These are phyloP conservation scores for Drosophila quadrilineata DNA, from an alignment of 1,140 invertebrate species.

Conservation along the genomic window DNA sequence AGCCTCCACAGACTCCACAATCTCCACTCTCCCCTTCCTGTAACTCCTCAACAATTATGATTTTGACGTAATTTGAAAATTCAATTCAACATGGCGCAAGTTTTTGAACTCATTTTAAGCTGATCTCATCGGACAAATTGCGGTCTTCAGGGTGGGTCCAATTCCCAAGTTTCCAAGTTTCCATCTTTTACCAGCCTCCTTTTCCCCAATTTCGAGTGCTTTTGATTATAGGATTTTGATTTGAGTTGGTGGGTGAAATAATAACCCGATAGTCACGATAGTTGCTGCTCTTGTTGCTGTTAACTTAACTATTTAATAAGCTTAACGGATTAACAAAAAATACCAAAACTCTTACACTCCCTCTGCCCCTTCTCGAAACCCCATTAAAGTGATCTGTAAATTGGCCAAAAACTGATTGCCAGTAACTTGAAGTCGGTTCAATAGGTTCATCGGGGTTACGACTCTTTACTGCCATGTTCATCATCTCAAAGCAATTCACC, in stretches of 20 bases:
- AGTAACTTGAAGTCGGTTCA: no score
- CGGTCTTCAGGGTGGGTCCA: constrained; percentile 29
- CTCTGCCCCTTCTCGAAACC: no score
- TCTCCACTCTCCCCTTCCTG: not conserved
- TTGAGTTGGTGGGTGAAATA: constrained; percentile 35
- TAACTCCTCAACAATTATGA: not conserved
- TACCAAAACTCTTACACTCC: no score
- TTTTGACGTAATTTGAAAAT: constrained; percentile 34
- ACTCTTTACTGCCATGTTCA: no score
- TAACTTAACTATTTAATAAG: constrained; percentile 9
- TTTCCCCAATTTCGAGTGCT: not conserved
- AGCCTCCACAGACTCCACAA: not conserved
- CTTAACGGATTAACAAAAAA: not conserved
- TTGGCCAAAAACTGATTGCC: constrained; percentile 6
- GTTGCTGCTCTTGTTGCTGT: not conserved
- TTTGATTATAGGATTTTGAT: constrained; percentile 4
- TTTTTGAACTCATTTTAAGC: constrained; percentile 10
- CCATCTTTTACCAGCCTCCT: no score
- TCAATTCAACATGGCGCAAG: constrained; percentile 12
- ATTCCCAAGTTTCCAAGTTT: no score
- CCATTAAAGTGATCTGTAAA: constrained; percentile 29
- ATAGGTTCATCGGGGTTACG: no score
- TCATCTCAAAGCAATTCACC: no score
- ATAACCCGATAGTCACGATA: constrained; percentile 32
- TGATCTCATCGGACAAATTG: constrained; percentile 11